Evolutionary conservation across 30 jellyfish, hydroid and myxozoan genomes (phyloP), one percentile per base, ranked within the genome.

Genomic region (Hydra vulgaris): DNA sequence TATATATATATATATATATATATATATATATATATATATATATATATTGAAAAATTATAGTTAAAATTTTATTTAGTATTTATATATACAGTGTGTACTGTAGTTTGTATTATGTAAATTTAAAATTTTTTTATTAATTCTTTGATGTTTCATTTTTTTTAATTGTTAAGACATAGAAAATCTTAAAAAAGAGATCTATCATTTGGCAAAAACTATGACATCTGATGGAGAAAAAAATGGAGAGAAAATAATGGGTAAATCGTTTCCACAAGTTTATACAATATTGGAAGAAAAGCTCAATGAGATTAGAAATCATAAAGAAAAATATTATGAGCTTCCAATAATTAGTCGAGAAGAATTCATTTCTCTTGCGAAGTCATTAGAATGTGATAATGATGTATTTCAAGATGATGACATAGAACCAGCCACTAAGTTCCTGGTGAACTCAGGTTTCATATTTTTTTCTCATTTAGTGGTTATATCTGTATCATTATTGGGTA

Each of bases 391-490:
- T 81, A 21, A 61, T 25, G 17, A 94, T 79, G 24, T 40, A 3
- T 40, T 69, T 88, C 26, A 88, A 81, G 94, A 88, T 23, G n/a
- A n/a, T n/a, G 96, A 88, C 73, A 23, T 78, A 20, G 90, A 88
- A n/a, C 21, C 74, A 24, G 96, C 96, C 7, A 88, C 96, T 18
- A 55, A 69, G 53, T 88, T 88, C 69, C 56, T 88, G 75, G 94
- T 82, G 66, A 81, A 88, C 74, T 77, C 84, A 20, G 96, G 96
- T 88, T 40, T 40, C 12, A 3, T 40, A 40, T 3, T 40, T 40
- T 40, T 5, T 40, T 40, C 12, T 40, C 12, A 3, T n/a, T n/a
- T n/a, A n/a, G n/a, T n/a, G n/a, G n/a, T n/a, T n/a, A n/a, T n/a
- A n/a, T n/a, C n/a, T n/a, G n/a, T n/a, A n/a, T n/a, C n/a, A n/a